Base-by-base conservation (phyloP, 2,113 vertebrate species). In the Nycticorax nycticorax region DNA sequence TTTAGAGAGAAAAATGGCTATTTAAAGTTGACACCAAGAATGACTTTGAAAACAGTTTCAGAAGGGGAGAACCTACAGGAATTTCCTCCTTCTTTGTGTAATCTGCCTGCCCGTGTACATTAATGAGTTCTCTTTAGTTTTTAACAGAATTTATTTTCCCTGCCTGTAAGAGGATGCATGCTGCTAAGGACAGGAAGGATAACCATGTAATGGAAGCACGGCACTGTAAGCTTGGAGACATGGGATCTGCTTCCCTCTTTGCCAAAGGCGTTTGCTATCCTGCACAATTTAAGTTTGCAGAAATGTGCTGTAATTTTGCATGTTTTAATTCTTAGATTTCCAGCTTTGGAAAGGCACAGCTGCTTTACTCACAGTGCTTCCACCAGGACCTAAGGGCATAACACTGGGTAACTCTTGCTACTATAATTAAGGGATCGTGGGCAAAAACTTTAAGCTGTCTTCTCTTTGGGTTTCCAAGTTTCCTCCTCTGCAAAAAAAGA, bases 121-220 rank as follows among this genome's bases (percentile, higher is more conserved):
- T n/a, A 35, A 57, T 60, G 41, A 57, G 67, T 82, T 50, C 66
- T 27, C 16, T 47, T 53, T 23, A 17, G 16, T 80, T 91, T 79
- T 72, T 21, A 68, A 39, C 68, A 76, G 14, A 52, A 32, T 6
- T 57, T 37, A 28, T 17, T 89, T 77, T 80, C 72, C 64, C n/a
- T 72, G 66, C 17, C n/a, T 63, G 72, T 11, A 5, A 73, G 69
- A 82, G 30, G 53, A 28, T 77, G 66, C 3, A 3, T 12, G 5
- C 17, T 28, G 47, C 48, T 12, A 14, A 73, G 45, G 45, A 14
- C 26, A 30, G 53, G 66, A 45, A 37, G 6, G 33, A 37, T 12
- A 30, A 32, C 33, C 6, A 2, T 15, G 28, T 3, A 52, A 57
- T 50, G 52, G n/a, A 30, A 3, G 3, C 33, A 27, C 0, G 0